These are phyloP conservation scores for Pipistrellus kuhlii DNA, from an alignment of 2,797 vertebrate genomes.

Conservation along the genomic window DNA sequence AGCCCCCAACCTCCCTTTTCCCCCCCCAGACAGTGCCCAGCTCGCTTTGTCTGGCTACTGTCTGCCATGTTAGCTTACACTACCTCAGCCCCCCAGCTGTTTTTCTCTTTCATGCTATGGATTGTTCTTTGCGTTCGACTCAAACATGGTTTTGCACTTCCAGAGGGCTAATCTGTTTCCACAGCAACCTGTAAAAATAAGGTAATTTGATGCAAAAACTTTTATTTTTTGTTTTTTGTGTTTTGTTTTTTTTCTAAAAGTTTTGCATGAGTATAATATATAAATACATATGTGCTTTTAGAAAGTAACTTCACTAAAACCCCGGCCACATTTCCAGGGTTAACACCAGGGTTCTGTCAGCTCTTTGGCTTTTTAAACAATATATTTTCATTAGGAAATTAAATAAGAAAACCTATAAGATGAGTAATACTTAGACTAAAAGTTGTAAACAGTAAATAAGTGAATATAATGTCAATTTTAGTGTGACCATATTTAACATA, in stretches of 20 bases:
- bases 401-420: slow-evolving; percentile 38
- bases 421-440: slow-evolving; percentile 34
- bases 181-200: slow-evolving; percentile 86
- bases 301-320: slow-evolving; percentile 65
- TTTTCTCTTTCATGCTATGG: slow-evolving; percentile 86
- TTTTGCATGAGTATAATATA: slow-evolving; percentile 71
- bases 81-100: slow-evolving; percentile 87
- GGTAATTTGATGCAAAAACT: slow-evolving; percentile 84
- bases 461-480: slow-evolving; percentile 9
- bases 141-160: slow-evolving; percentile 82
- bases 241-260: slow-evolving; percentile 77
- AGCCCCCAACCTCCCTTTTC: neutral
- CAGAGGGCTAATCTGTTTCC: slow-evolving; percentile 86
- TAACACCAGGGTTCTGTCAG: slow-evolving; percentile 36
- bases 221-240: slow-evolving; percentile 76
- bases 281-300: slow-evolving; percentile 69
- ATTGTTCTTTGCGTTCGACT: slow-evolving; percentile 86
- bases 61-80: slow-evolving; percentile 87
- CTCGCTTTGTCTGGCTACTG: slow-evolving; percentile 88
- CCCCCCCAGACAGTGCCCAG: slow-evolving; percentile 83
- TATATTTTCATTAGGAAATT: slow-evolving; percentile 70
- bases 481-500: neutral
- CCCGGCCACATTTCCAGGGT: slow-evolving; percentile 2
- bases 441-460: slow-evolving; percentile 12
- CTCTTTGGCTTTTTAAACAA: slow-evolving; percentile 72